These are phyloP conservation scores for Ephestia elutella DNA, from an alignment of 1,140 invertebrate genomes.

Conservation along the genomic window DNA sequence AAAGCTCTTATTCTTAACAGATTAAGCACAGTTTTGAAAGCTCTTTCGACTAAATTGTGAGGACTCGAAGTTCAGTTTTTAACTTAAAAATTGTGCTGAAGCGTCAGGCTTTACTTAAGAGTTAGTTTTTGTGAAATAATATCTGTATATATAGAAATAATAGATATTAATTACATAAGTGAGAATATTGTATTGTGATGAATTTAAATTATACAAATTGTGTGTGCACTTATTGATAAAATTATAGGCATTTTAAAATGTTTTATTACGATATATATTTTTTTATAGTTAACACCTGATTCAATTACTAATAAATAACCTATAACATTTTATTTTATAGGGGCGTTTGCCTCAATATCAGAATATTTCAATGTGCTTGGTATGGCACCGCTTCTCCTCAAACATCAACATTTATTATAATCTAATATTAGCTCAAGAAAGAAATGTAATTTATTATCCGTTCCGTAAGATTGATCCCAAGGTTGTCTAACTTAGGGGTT, in stretches of 20 bases:
- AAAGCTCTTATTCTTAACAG: slow-evolving; percentile 65
- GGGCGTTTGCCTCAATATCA: slow-evolving; percentile 11
- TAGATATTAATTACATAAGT: slow-evolving; percentile 14
- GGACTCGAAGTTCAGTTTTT: slow-evolving; percentile 13
- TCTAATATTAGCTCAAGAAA: slow-evolving; percentile 29
- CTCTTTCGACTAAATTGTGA: slow-evolving; percentile 55
- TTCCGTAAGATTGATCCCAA: slow-evolving; percentile 24
- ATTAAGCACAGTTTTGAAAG: slow-evolving; percentile 60
- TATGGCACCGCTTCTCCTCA: slow-evolving; percentile 16
- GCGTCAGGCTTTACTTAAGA: slow-evolving; percentile 9
- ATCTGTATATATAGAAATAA: slow-evolving; percentile 14
- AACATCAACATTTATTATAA: slow-evolving; percentile 15
- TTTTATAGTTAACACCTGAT: slow-evolving; percentile 9
- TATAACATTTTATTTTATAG: slow-evolving; percentile 14
- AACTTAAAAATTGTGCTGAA: slow-evolving; percentile 21
- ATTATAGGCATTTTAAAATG: slow-evolving; percentile 18
- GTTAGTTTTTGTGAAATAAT: slow-evolving; percentile 14
- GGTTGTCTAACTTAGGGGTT: neutral
- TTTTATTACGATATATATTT: neutral
- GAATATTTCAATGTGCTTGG: slow-evolving; percentile 20
- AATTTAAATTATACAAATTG: slow-evolving; percentile 18
- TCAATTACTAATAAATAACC: slow-evolving; percentile 6
- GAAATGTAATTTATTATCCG: slow-evolving; percentile 27
- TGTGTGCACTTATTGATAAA: slow-evolving; percentile 22
- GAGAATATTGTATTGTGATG: slow-evolving; percentile 17